phyloP scores from a whole-genome alignment of 2,797 vertebrate species.

The Cossypha heuglini region DNA sequence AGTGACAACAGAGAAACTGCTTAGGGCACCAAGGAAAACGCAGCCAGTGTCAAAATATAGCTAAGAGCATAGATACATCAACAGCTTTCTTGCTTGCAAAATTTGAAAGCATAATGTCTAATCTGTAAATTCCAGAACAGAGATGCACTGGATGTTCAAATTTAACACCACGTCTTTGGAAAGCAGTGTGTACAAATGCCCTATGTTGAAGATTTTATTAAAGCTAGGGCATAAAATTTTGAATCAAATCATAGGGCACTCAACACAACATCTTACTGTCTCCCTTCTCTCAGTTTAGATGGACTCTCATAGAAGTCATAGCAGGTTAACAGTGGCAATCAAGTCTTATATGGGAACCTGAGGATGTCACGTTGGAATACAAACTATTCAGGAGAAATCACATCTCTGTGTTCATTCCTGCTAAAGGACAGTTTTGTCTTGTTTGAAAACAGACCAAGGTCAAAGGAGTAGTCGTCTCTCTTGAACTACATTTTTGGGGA shows the following conservation, averaged over 20 bases:
- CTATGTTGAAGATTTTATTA: not conserved
- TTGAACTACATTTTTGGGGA: not conserved
- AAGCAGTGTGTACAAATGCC: not conserved
- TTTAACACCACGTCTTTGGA: not conserved
- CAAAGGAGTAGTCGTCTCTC: not conserved
- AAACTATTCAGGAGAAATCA: not conserved
- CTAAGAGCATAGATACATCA: not conserved
- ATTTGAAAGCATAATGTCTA: not conserved
- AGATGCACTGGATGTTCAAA: not conserved
- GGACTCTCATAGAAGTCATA: not conserved
- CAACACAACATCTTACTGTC: not conserved
- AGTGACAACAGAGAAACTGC: not conserved
- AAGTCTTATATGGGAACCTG: not conserved
- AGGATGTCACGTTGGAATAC: not conserved
- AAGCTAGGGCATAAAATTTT: not conserved
- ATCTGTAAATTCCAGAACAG: not conserved
- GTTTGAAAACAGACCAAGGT: not conserved
- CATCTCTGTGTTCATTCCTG: not conserved
- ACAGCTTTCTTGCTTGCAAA: not conserved
- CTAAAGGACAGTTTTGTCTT: not conserved
- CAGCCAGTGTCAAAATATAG: not conserved
- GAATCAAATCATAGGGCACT: not conserved
- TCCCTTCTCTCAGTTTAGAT: not conserved
- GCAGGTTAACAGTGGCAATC: accelerated
- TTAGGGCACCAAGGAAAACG: not conserved